These are phyloP conservation scores for Scomber colias DNA, from an alignment of 2,113 vertebrate genomes.

Conservation along the genomic window DNA sequence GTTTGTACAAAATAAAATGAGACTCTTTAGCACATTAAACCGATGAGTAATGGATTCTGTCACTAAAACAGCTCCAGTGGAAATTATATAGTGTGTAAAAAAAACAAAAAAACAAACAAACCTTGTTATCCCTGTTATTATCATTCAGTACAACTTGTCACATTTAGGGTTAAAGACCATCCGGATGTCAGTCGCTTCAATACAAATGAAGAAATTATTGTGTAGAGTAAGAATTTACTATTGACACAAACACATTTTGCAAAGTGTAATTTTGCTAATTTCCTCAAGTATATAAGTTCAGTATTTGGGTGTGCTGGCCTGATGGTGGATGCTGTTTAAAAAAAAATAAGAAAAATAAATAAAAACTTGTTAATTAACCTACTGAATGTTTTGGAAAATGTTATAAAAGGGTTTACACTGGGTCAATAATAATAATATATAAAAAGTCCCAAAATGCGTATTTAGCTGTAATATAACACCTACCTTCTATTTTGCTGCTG, in stretches of 20 bases:
- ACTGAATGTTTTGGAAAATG: background rate
- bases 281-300: background rate
- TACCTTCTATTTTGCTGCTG: background rate
- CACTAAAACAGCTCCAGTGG: conserved; percentile 23
- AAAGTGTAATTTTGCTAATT: background rate
- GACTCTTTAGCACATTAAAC: conserved; percentile 68
- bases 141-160: background rate
- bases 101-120: background rate
- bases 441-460: background rate
- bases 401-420: background rate
- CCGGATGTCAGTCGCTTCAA: conserved; percentile 8
- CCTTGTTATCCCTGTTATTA: conserved; percentile 4
- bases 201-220: background rate
- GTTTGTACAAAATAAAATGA: conserved; percentile 67
- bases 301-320: too few relatives aligned
- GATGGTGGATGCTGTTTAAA: too few relatives aligned
- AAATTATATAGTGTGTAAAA: background rate
- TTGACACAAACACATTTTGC: background rate
- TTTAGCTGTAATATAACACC: too few relatives aligned
- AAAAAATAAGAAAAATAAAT: too few relatives aligned
- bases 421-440: background rate
- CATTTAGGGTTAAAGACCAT: background rate
- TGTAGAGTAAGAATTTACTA: background rate
- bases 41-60: conserved; percentile 59
- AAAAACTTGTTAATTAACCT: background rate